A percentile compares a stretch with the other conserved stretches of the same genome.
Conservation (phyloP, 2,888 invertebrate genomes). For the Drosophila falleni region DNA sequence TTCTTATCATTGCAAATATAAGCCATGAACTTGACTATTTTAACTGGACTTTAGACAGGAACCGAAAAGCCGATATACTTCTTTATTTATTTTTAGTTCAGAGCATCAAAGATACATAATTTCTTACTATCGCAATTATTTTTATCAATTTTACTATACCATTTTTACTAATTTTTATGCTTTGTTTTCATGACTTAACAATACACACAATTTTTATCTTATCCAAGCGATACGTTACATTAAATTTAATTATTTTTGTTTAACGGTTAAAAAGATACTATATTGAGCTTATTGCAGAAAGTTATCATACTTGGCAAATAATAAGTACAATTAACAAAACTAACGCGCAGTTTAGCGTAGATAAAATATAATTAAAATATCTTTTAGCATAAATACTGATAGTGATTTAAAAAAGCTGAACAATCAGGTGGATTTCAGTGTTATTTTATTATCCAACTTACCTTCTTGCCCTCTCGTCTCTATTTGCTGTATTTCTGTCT, state of each 20-base stretch:
- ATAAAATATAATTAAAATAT: neutral
- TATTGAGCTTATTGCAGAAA: too few relatives aligned
- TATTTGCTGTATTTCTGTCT: constrained; percentile 4
- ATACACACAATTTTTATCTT: neutral
- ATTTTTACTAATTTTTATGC: neutral
- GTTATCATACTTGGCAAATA: too few relatives aligned
- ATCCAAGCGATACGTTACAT: neutral
- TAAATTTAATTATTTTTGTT: neutral
- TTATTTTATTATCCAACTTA: neutral
- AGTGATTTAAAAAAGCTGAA: neutral
- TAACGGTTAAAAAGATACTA: neutral
- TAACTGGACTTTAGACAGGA: neutral
- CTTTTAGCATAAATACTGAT: neutral
- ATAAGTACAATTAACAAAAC: neutral
- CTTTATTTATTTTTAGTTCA: neutral
- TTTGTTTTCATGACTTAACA: too few relatives aligned
- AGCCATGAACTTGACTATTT: neutral
- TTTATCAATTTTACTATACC: neutral
- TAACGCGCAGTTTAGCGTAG: neutral
- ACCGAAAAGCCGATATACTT: neutral
- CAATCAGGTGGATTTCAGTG: neutral
- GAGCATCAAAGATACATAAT: neutral
- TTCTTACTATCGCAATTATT: neutral
- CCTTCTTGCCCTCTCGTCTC: neutral
- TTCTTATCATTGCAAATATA: neutral